Evolutionary conservation across 2,888 invertebrate genomes (phyloP).

Genomic region (Priocnemis perturbator): DNA sequence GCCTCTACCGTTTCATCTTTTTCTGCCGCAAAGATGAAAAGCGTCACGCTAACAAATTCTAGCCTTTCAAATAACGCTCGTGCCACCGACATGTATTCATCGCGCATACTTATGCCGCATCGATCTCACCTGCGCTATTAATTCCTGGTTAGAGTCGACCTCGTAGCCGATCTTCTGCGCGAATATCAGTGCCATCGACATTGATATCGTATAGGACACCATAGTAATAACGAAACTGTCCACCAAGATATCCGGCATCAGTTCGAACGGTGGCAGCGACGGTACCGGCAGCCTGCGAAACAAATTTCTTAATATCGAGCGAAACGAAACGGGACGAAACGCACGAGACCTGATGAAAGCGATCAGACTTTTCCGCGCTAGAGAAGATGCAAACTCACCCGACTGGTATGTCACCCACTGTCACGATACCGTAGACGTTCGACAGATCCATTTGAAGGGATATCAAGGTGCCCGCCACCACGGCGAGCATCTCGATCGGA

Average conservation of each 20-base stretch:
- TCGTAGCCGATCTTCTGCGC: conserved; percentile 85
- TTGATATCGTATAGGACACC: conserved; percentile 86
- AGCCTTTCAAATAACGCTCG: too few relatives aligned
- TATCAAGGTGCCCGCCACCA: conserved; percentile 83
- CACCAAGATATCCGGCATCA: conserved; percentile 79
- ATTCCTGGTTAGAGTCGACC: conserved; percentile 86
- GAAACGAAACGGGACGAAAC: too few relatives aligned
- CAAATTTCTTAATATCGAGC: neutral
- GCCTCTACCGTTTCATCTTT: too few relatives aligned
- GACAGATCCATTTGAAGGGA: conserved; percentile 81
- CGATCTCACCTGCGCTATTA: conserved; percentile 80
- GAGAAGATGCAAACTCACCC: conserved; percentile 79
- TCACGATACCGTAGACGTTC: conserved; percentile 79
- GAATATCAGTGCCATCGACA: conserved; percentile 89
- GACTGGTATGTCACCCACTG: conserved; percentile 87
- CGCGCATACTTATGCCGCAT: too few relatives aligned
- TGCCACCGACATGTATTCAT: too few relatives aligned
- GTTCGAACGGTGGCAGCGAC: conserved; percentile 79
- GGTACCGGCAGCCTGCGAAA: conserved; percentile 81
- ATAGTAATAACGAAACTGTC: conserved; percentile 84
- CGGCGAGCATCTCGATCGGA: conserved; percentile 89
- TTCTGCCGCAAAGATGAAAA: too few relatives aligned
- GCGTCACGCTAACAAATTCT: too few relatives aligned
- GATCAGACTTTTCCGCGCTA: neutral
- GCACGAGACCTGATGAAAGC: neutral